These are phyloP conservation scores for Arge pagana DNA, from an alignment of 2,888 invertebrate genomes.

Conservation along the genomic window DNA sequence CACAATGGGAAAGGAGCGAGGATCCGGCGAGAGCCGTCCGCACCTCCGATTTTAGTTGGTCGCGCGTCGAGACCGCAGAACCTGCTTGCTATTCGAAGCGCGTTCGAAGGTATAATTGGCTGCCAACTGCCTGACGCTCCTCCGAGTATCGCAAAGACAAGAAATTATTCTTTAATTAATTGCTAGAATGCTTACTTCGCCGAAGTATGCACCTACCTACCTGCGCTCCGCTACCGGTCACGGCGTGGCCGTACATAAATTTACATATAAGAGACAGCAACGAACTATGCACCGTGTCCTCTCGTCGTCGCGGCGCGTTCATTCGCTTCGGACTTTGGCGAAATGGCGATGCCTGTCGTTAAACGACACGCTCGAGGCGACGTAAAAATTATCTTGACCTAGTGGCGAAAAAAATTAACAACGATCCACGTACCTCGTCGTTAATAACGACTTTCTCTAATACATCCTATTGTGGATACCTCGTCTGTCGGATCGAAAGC, in stretches of 20 bases:
- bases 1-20: no score
- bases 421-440: no score
- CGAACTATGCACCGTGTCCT: conserved; percentile 6
- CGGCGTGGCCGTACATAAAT: conserved; percentile 26
- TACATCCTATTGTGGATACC: no score
- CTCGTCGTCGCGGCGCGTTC: neutral
- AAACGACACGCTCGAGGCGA: neutral
- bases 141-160: conserved; percentile 52
- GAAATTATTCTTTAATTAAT: conserved; percentile 60
- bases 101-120: conserved; percentile 56
- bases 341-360: neutral
- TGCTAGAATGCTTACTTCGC: no score
- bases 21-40: no score
- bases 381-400: neutral
- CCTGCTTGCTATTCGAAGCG: conserved; percentile 53
- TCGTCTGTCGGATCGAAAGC: no score
- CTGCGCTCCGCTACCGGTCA: conserved; percentile 25
- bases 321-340: neutral
- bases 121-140: conserved; percentile 50
- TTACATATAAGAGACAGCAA: conserved; percentile 28
- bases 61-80: no score
- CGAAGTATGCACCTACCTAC: neutral
- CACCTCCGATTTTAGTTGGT: conserved; percentile 36
- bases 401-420: no score
- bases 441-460: no score